Evolutionary conservation across 2,888 invertebrate species (phyloP).

Genomic region (Eristalinus sepulchralis): DNA sequence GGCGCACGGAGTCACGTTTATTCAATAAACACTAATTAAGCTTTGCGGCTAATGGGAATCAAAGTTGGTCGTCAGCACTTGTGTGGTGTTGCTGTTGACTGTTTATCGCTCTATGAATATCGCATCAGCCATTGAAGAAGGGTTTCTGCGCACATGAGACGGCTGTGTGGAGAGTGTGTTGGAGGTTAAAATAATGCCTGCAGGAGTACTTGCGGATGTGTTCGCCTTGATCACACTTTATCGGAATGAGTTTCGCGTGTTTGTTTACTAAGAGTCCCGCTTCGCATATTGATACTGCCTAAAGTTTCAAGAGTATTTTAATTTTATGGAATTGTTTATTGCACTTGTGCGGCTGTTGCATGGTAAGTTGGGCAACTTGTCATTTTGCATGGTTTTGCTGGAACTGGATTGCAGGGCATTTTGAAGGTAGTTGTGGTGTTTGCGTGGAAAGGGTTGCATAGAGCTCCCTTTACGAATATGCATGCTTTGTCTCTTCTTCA

Average conservation of each 20-base stretch:
- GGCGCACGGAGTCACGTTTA: constrained; percentile 55
- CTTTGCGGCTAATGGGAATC: constrained; percentile 65
- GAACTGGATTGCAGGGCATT: no score
- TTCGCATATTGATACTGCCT: background rate
- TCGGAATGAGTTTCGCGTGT: constrained; percentile 33
- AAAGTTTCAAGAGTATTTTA: no score
- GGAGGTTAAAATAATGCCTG: constrained; percentile 46
- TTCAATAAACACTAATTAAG: constrained; percentile 71
- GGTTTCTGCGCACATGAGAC: background rate
- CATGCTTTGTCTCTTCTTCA: no score
- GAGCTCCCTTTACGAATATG: no score
- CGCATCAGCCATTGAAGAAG: background rate
- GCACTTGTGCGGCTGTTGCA: no score
- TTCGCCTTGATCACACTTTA: constrained; percentile 47
- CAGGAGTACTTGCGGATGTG: constrained; percentile 40
- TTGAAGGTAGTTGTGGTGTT: no score
- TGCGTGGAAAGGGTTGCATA: no score
- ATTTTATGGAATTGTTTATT: no score
- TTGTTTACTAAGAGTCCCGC: constrained; percentile 18
- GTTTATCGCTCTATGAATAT: constrained; percentile 42
- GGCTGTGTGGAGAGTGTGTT: constrained; percentile 9
- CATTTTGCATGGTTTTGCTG: no score
- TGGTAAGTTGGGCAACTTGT: no score
- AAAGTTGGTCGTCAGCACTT: constrained; percentile 58
- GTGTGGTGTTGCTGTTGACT: constrained; percentile 21